A percentile compares a stretch with the other conserved stretches of the same genome.
These are phyloP conservation scores for Bostrychus sinensis DNA, from an alignment of 2,113 vertebrate genomes.

Conservation along the genomic window DNA sequence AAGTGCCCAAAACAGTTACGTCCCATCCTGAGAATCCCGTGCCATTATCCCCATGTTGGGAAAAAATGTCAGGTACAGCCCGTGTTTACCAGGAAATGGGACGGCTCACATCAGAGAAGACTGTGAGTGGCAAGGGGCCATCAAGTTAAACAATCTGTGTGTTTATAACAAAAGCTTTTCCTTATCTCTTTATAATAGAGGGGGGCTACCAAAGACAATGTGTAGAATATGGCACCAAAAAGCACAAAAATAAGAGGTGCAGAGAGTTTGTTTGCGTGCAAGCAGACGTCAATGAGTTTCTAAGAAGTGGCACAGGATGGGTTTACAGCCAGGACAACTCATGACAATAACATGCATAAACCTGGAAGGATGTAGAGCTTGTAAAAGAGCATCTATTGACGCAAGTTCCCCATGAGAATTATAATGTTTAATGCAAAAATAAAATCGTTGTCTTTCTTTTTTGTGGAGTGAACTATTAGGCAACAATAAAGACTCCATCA, in stretches of 20 bases:
- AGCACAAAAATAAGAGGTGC: slow-evolving; percentile 16
- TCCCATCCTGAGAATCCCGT: slow-evolving; percentile 80
- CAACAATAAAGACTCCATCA: slow-evolving; percentile 25
- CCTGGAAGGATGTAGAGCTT: slow-evolving; percentile 15
- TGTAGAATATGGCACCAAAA: slow-evolving; percentile 24
- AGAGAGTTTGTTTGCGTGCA: slow-evolving; percentile 19
- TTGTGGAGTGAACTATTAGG: background rate
- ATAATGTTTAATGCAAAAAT: slow-evolving; percentile 8
- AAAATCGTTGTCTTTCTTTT: background rate
- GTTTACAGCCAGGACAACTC: slow-evolving; percentile 49
- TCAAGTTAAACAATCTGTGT: slow-evolving; percentile 61
- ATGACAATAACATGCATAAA: slow-evolving; percentile 35
- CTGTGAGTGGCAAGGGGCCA: slow-evolving; percentile 38
- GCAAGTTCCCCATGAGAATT: background rate
- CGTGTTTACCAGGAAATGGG: slow-evolving; percentile 81
- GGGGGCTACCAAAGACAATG: slow-evolving; percentile 28
- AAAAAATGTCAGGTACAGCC: slow-evolving; percentile 67
- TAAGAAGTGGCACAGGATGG: slow-evolving; percentile 54
- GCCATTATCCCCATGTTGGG: slow-evolving; percentile 73
- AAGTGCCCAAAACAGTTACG: slow-evolving; percentile 77
- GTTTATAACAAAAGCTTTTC: slow-evolving; percentile 56
- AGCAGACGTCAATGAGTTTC: slow-evolving; percentile 48
- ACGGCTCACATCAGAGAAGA: slow-evolving; percentile 63
- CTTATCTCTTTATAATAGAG: slow-evolving; percentile 33
- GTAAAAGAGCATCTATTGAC: slow-evolving; percentile 6